phyloP scores from a whole-genome alignment of 2,797 vertebrate species.

The Falco rusticolus region DNA sequence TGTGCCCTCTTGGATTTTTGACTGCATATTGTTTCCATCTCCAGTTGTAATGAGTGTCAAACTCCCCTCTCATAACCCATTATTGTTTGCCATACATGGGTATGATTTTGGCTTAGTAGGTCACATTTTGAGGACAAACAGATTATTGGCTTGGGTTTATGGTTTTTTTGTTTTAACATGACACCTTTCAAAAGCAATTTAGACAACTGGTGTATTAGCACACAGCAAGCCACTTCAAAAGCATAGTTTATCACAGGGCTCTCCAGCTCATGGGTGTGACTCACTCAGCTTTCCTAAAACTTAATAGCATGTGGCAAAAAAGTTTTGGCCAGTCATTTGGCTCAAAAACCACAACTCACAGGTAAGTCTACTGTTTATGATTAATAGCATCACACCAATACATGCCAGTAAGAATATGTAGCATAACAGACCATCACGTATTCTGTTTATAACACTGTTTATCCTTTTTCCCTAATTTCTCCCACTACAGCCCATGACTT shows the following conservation, averaged over 20 bases:
- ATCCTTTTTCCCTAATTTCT: neutral
- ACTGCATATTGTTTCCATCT: constrained; percentile 39
- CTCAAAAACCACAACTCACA: neutral
- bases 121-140: neutral
- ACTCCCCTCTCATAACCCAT: neutral
- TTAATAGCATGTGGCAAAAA: neutral
- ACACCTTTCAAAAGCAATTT: neutral
- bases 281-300: neutral
- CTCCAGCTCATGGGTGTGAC: neutral
- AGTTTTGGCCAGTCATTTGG: neutral
- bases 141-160: neutral
- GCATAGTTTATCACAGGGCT: neutral
- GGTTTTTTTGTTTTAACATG: neutral
- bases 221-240: neutral
- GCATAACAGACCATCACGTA: neutral
- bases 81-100: constrained; percentile 31
- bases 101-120: neutral
- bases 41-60: constrained; percentile 7
- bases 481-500: neutral
- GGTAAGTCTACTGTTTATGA: neutral
- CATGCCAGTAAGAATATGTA: neutral
- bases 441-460: neutral
- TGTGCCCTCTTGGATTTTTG: constrained; percentile 30
- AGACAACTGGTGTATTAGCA: neutral
- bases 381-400: neutral